Conservation (phyloP, 2,797 vertebrate genomes). For the Octomys mimax region DNA sequence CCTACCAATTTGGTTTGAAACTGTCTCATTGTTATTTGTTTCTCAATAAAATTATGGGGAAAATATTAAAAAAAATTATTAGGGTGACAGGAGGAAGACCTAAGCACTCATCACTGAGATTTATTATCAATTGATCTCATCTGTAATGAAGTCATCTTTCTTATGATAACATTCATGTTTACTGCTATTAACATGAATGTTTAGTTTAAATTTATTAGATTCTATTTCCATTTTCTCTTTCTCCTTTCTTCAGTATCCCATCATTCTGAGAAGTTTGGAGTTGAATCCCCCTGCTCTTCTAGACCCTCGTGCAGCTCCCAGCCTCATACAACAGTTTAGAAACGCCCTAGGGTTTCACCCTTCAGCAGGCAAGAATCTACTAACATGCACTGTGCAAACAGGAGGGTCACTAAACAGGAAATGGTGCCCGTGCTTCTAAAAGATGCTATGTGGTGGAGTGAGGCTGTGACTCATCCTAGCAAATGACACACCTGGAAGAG, state of each 20-base stretch:
- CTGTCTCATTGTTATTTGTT: no score
- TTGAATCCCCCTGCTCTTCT: not conserved
- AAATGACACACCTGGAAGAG: not conserved
- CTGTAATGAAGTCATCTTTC: constrained; percentile 25
- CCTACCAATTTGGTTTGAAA: no score
- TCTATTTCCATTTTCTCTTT: constrained; percentile 26
- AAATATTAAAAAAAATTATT: no score
- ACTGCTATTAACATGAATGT: not conserved
- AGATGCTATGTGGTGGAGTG: not conserved
- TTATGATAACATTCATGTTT: constrained; percentile 41
- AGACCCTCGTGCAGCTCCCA: not conserved
- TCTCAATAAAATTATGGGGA: no score
- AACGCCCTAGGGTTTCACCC: not conserved
- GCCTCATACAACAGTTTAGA: not conserved
- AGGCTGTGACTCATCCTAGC: not conserved
- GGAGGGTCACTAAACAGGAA: not conserved
- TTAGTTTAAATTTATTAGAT: constrained; percentile 36
- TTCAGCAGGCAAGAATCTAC: not conserved
- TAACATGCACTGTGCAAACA: not conserved
- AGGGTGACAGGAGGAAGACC: not conserved
- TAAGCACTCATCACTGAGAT: not conserved
- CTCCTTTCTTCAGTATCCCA: not conserved
- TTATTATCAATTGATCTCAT: not conserved
- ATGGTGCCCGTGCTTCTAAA: not conserved
- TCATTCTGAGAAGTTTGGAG: constrained; percentile 37